Percentiles rank a stretch among this genome's conserved stretches.
Evolutionary conservation across 2,113 vertebrate genomes (phyloP).

Genomic region (Malurus elegans): DNA sequence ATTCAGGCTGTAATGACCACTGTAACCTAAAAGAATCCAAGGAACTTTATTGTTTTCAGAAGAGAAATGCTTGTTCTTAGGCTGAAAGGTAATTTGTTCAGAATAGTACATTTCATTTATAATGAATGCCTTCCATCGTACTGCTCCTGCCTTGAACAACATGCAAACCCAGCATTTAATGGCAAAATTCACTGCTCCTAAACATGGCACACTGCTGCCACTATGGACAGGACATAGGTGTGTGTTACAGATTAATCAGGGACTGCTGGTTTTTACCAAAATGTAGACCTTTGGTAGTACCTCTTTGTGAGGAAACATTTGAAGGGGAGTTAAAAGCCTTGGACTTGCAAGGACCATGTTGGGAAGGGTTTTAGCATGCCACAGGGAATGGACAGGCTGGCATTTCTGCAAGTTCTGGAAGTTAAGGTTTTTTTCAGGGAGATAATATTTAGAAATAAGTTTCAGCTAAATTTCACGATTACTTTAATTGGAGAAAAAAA

Average conservation of each 20-base stretch:
- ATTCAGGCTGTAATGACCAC: not conserved
- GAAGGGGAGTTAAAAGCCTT: not conserved
- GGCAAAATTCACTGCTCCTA: not conserved
- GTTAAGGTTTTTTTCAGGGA: not conserved
- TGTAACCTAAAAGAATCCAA: not conserved
- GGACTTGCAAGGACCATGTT: not conserved
- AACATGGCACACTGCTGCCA: not conserved
- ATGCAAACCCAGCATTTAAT: not conserved
- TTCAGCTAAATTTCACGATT: not conserved
- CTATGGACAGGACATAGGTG: not conserved
- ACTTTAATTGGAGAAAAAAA: not conserved
- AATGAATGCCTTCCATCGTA: not conserved
- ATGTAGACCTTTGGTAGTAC: not conserved
- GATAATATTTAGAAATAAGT: not conserved
- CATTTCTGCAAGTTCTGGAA: not conserved
- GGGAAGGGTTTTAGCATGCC: not conserved
- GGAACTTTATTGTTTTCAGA: not conserved
- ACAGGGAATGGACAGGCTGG: not conserved
- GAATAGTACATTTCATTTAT: not conserved
- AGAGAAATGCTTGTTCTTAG: not conserved
- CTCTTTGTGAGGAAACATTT: not conserved
- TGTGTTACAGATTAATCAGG: not conserved
- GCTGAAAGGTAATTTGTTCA: not conserved
- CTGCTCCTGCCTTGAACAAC: not conserved
- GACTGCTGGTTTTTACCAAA: not conserved